Percentiles rank a stretch among this genome's conserved stretches.
Conservation (phyloP, 2,797 vertebrate genomes). For the Vespertilio murinus region DNA sequence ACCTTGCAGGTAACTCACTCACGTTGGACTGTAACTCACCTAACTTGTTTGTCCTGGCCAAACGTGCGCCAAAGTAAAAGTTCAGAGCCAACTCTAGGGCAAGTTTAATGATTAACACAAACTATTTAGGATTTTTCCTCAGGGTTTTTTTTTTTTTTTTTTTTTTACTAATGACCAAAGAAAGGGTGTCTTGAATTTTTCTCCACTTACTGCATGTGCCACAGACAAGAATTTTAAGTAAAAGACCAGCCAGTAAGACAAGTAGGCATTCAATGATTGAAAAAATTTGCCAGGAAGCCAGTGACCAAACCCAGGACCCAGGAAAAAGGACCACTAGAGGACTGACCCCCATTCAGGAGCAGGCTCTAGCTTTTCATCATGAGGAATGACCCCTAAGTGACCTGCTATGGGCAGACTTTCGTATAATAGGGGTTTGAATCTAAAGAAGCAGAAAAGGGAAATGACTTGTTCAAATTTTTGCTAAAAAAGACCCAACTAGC, state of each 20-base stretch:
- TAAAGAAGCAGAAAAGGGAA: too few relatives aligned
- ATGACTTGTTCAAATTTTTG: too few relatives aligned
- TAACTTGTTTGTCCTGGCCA: conserved; percentile 67
- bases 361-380: too few relatives aligned
- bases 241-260: conserved; percentile 13
- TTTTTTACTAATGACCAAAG: conserved; percentile 44
- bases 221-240: conserved; percentile 53
- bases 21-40: conserved; percentile 60
- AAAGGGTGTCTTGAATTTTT: conserved; percentile 30
- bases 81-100: conserved; percentile 52
- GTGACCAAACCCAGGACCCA: neutral
- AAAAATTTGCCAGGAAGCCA: conserved; percentile 35
- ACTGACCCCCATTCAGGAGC: too few relatives aligned
- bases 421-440: too few relatives aligned
- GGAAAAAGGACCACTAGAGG: neutral
- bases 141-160: conserved; percentile 35
- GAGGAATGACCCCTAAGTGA: too few relatives aligned
- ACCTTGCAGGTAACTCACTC: neutral
- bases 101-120: conserved; percentile 86
- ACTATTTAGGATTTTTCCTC: conserved; percentile 58
- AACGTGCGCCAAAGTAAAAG: neutral
- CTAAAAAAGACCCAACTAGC: too few relatives aligned
- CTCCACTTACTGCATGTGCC: neutral
- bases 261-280: conserved; percentile 16
- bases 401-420: too few relatives aligned